phyloP scores from a whole-genome alignment of 2,888 invertebrate genomes.

The Melinopterus prodromus region DNA sequence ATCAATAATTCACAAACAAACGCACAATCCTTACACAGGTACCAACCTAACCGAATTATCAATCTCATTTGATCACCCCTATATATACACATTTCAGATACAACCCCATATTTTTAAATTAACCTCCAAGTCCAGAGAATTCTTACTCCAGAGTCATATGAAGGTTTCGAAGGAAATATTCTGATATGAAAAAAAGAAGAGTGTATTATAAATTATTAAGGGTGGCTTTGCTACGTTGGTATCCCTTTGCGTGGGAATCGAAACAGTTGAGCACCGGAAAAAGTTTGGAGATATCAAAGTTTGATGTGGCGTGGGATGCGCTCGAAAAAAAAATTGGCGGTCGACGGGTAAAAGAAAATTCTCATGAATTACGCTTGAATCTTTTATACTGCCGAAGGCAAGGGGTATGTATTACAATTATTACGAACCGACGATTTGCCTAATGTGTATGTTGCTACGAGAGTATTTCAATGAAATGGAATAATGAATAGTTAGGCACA shows the following conservation, averaged over 20 bases:
- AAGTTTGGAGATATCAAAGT: background rate
- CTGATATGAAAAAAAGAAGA: background rate
- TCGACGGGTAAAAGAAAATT: background rate
- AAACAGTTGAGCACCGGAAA: background rate
- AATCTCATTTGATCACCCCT: background rate
- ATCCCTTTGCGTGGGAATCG: slow-evolving; percentile 4
- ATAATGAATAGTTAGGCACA: background rate
- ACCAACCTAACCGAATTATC: background rate
- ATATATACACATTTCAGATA: background rate
- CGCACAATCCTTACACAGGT: background rate
- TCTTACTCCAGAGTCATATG: too few species aligned
- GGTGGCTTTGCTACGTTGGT: background rate
- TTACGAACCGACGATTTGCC: background rate
- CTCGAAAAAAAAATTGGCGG: background rate
- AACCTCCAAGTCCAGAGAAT: background rate
- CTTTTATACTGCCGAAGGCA: background rate
- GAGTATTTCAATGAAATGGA: background rate
- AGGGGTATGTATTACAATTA: background rate
- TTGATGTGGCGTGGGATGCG: background rate
- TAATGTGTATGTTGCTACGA: background rate
- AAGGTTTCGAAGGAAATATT: background rate
- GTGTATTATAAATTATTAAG: background rate
- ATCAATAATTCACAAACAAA: background rate
- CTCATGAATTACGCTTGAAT: background rate
- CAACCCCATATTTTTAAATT: background rate